phyloP scores from a whole-genome alignment of 2,888 invertebrate species.

The Zaprionus lineosus region DNA sequence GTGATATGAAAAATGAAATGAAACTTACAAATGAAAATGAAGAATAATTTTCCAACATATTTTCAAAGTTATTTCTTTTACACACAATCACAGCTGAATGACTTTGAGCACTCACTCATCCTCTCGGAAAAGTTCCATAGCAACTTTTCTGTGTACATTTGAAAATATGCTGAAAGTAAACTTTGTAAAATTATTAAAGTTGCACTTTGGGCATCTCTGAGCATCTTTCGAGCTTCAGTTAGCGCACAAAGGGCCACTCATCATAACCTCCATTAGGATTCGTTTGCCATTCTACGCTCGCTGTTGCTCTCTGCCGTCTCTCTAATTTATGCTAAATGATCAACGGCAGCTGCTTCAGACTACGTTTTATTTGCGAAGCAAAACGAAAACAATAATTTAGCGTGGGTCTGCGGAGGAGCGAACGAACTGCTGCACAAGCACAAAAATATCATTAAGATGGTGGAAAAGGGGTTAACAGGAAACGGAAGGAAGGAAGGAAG shows the following conservation, averaged over 20 bases:
- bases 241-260: conserved; percentile 9
- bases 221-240: no score
- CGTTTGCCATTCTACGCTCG: no score
- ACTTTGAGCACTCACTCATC: no score
- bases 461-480: conserved; percentile 66
- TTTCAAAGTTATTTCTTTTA: no score
- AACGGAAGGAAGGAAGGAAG: conserved; percentile 68
- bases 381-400: conserved; percentile 76
- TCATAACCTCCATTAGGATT: conserved; percentile 61
- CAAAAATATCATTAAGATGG: conserved; percentile 47
- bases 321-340: conserved; percentile 72
- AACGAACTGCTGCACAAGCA: conserved; percentile 66
- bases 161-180: conserved; percentile 5
- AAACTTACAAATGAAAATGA: no score
- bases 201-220: neutral
- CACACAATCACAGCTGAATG: no score
- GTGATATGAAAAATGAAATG: no score
- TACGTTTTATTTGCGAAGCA: conserved; percentile 69
- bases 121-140: no score
- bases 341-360: conserved; percentile 70
- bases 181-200: neutral
- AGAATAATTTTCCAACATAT: no score
- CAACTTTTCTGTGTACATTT: no score
- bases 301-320: conserved; percentile 5
- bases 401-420: conserved; percentile 5